phyloP scores from a whole-genome alignment of 2,113 vertebrate genomes.

The Vanacampus margaritifer region DNA sequence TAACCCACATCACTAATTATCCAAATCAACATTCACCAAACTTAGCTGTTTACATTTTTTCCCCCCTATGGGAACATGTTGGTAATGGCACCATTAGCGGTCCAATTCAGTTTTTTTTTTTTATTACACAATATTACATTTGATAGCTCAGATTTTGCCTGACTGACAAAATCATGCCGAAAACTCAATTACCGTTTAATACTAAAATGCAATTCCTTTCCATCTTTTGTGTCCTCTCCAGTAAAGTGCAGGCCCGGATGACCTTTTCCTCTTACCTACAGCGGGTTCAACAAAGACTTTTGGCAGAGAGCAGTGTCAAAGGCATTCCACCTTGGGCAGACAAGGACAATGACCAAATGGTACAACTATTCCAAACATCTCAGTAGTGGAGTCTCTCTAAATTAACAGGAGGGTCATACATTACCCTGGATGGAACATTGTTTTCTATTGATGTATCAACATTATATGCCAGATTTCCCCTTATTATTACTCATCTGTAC shows the following conservation, averaged over 20 bases:
- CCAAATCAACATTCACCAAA: too few relatives aligned
- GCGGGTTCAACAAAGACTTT: slow-evolving; percentile 85
- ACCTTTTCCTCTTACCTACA: slow-evolving; percentile 92
- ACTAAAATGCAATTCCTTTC: slow-evolving; percentile 1
- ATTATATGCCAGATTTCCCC: slow-evolving; percentile 40
- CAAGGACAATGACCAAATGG: slow-evolving; percentile 91
- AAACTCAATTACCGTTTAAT: not conserved
- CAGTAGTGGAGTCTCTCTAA: slow-evolving; percentile 11
- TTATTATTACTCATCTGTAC: slow-evolving; percentile 49
- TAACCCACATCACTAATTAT: too few relatives aligned
- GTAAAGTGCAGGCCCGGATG: slow-evolving; percentile 92
- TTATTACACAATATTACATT: not conserved
- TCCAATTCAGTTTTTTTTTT: not conserved
- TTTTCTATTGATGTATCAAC: slow-evolving; percentile 30
- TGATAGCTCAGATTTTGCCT: not conserved
- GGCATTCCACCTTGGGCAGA: slow-evolving; percentile 75
- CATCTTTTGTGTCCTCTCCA: slow-evolving; percentile 52
- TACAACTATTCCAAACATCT: slow-evolving; percentile 58
- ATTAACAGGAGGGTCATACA: slow-evolving; percentile 13
- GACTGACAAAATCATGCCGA: not conserved
- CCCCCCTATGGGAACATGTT: not conserved
- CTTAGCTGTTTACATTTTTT: too few relatives aligned
- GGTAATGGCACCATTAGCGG: not conserved
- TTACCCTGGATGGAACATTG: slow-evolving; percentile 26
- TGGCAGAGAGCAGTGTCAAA: slow-evolving; percentile 74